A percentile compares a stretch with the other conserved stretches of the same genome.
Conservation (phyloP, 2,797 vertebrate genomes). For the Hydrophis major region DNA sequence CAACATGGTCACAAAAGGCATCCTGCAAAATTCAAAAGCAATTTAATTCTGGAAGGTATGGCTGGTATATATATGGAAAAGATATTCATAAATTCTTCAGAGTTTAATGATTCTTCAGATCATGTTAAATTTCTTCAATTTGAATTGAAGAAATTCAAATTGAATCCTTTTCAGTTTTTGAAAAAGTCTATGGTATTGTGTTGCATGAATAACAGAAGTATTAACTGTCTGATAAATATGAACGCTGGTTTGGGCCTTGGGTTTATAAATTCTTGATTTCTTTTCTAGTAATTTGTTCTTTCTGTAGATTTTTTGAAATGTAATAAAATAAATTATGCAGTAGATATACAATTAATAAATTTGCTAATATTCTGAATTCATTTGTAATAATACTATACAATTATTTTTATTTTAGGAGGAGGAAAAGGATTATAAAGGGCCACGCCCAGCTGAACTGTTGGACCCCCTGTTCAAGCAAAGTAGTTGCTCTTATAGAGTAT, state of each 20-base stretch:
- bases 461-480: constrained; percentile 95
- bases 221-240: not conserved
- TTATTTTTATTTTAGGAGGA: constrained; percentile 77
- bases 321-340: not conserved
- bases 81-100: not conserved
- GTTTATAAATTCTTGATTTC: not conserved
- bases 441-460: constrained; percentile 80
- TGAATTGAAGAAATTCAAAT: not conserved
- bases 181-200: not conserved
- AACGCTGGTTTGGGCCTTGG: not conserved
- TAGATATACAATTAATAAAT: not conserved
- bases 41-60: not conserved
- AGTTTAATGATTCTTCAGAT: not conserved
- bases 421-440: constrained; percentile 85
- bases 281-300: not conserved
- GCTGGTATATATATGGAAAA: not conserved
- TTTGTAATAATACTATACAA: not conserved
- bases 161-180: not conserved
- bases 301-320: not conserved
- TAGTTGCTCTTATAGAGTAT: constrained; percentile 97
- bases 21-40: not conserved
- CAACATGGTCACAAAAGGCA: not conserved
- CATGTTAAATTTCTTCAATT: not conserved
- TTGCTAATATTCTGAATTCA: not conserved
- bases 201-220: not conserved